A percentile compares a stretch with the other conserved stretches of the same genome.
phyloP scores from a whole-genome alignment of 2,888 invertebrate genomes.

The Drosophila macrospina region DNA sequence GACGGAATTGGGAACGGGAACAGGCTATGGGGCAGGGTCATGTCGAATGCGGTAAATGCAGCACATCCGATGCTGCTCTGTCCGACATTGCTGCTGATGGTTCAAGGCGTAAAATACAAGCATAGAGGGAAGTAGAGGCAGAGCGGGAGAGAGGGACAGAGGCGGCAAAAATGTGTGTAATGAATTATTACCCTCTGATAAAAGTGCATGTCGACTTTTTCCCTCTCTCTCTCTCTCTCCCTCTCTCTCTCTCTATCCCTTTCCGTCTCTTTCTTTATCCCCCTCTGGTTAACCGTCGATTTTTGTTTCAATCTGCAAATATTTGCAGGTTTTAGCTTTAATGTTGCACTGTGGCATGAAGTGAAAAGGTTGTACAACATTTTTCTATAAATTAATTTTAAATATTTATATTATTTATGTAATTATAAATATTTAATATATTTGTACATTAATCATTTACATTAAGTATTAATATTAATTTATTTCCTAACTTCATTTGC shows the following conservation, averaged over 20 bases:
- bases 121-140: slow-evolving; percentile 7
- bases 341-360: slow-evolving; percentile 11
- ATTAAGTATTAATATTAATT: not conserved
- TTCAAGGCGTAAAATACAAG: slow-evolving; percentile 64
- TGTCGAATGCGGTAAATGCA: slow-evolving; percentile 79
- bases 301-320: slow-evolving; percentile 33
- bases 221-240: slow-evolving; percentile 7
- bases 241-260: too few relatives aligned
- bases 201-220: slow-evolving; percentile 75
- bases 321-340: slow-evolving; percentile 43
- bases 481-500: not conserved
- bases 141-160: slow-evolving; percentile 14
- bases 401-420: not conserved
- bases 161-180: slow-evolving; percentile 69
- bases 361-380: not conserved
- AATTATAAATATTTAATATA: not conserved
- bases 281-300: slow-evolving; percentile 40
- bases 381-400: too few relatives aligned
- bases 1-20: slow-evolving; percentile 14
- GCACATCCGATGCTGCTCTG: slow-evolving; percentile 68
- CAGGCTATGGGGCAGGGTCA: slow-evolving; percentile 41
- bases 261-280: slow-evolving; percentile 17
- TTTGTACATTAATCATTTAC: not conserved
- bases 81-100: slow-evolving; percentile 59
- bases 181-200: slow-evolving; percentile 83